Conservation (phyloP, 2,888 invertebrate species). For the Hypomecis punctinalis region DNA sequence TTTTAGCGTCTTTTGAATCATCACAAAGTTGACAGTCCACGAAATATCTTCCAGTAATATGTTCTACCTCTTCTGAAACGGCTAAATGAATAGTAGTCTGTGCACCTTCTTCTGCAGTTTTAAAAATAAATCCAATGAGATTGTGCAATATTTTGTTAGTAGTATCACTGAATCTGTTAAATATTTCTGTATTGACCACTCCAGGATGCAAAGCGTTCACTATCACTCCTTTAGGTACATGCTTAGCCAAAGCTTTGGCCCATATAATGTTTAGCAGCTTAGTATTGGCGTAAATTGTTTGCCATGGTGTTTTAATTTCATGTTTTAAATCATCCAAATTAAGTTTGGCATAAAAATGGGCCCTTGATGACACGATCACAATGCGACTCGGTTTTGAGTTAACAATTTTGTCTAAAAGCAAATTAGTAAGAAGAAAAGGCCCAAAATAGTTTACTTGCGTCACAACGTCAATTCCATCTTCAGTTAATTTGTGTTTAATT, state of each 20-base stretch:
- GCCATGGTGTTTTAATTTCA: conserved; percentile 51
- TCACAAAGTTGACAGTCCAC: conserved; percentile 88
- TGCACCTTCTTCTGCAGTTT: conserved; percentile 90
- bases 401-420: conserved; percentile 81
- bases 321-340: conserved; percentile 59
- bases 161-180: conserved; percentile 83
- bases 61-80: conserved; percentile 88
- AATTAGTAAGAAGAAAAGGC: conserved; percentile 88
- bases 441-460: conserved; percentile 90
- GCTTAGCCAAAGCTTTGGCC: conserved; percentile 70
- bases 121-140: conserved; percentile 86
- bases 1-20: conserved; percentile 82
- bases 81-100: conserved; percentile 91
- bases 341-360: conserved; percentile 76
- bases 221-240: conserved; percentile 85
- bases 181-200: conserved; percentile 91
- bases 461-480: conserved; percentile 86
- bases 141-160: conserved; percentile 78
- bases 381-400: conserved; percentile 73
- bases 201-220: conserved; percentile 94
- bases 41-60: conserved; percentile 90
- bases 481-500: conserved; percentile 67
- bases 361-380: conserved; percentile 71
- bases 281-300: conserved; percentile 74
- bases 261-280: conserved; percentile 75